These are phyloP conservation scores for Mycteria americana DNA, from an alignment of 2,797 vertebrate genomes.

Conservation along the genomic window DNA sequence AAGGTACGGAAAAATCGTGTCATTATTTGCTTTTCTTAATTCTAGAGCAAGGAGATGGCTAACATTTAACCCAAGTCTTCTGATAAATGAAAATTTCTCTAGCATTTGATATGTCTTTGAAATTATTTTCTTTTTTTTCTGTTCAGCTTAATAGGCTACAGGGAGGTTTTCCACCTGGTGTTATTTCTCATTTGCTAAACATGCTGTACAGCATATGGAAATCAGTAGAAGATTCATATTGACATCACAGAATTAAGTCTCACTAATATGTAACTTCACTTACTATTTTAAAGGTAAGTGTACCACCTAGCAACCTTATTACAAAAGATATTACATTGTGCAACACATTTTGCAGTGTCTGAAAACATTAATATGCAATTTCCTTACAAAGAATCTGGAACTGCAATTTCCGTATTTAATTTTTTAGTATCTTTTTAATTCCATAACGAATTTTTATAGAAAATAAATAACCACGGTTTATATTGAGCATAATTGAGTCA, in stretches of 20 bases:
- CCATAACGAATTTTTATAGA: neutral
- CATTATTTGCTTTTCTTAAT: neutral
- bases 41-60: neutral
- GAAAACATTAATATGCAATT: neutral
- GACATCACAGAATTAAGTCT: neutral
- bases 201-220: neutral
- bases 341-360: neutral
- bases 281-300: neutral
- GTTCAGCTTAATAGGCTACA: neutral
- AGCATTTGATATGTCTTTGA: neutral
- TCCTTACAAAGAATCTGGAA: neutral
- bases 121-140: neutral
- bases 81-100: neutral
- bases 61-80: neutral
- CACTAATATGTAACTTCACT: neutral
- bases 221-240: neutral
- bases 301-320: neutral
- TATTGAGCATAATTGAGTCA: neutral
- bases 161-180: neutral
- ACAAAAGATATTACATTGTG: neutral
- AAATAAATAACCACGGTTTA: neutral
- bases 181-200: neutral
- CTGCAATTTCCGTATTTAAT: neutral
- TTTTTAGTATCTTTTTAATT: neutral
- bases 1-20: neutral